These are phyloP conservation scores for Rattus norvegicus DNA, from an alignment of 2,113 vertebrate species.

Conservation along the genomic window GRCr8 NC_086024.1:64885501-64886000, in stretches of 20 bases:
- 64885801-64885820: background rate
- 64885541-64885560: background rate
- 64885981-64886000: background rate
- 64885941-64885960: background rate
- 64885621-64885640: constrained; percentile 13
- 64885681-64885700: background rate
- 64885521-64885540: constrained; percentile 49
- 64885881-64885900: background rate
- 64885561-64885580: background rate
- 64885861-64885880: background rate
- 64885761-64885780: background rate
- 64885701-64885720: constrained; percentile 38
- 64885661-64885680: background rate
- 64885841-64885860: constrained; percentile 1
- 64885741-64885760: background rate
- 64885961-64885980: background rate
- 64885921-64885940: background rate
- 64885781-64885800: background rate
- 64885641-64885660: background rate
- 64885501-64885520: background rate
- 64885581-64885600: background rate
- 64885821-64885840: background rate
- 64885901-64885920: background rate
- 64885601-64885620: background rate
- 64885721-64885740: background rate